A percentile compares a stretch with the other conserved stretches of the same genome.
Conservation (phyloP, 2,888 invertebrate genomes). For the Tachina fera region DNA sequence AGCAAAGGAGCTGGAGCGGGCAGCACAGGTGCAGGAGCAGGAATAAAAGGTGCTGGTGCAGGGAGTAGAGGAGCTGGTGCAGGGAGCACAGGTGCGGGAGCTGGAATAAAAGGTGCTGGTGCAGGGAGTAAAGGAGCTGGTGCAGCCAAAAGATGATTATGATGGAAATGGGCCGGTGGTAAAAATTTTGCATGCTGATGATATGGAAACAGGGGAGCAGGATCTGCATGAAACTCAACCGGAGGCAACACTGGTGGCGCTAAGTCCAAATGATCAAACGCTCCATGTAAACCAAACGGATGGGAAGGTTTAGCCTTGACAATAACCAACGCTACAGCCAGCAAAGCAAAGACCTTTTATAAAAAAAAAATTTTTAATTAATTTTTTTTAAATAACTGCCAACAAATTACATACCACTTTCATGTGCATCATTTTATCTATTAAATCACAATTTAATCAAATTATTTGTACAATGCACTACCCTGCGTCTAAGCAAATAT, state of each 20-base stretch:
- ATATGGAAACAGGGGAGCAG: slow-evolving; percentile 52
- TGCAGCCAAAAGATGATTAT: slow-evolving; percentile 42
- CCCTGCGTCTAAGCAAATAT: slow-evolving; percentile 68
- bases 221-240: slow-evolving; percentile 67
- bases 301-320: slow-evolving; percentile 76
- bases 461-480: slow-evolving; percentile 48
- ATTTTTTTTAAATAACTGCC: background rate
- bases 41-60: slow-evolving; percentile 68
- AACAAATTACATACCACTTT: slow-evolving; percentile 74
- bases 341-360: slow-evolving; percentile 71
- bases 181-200: slow-evolving; percentile 44
- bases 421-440: slow-evolving; percentile 76
- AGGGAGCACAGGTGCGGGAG: slow-evolving; percentile 57
- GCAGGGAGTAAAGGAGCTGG: slow-evolving; percentile 62
- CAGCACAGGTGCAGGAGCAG: slow-evolving; percentile 70
- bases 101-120: slow-evolving; percentile 22
- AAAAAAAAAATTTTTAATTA: background rate
- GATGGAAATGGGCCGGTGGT: slow-evolving; percentile 65
- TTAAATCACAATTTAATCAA: slow-evolving; percentile 53
- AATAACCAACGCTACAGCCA: slow-evolving; percentile 66
- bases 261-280: slow-evolving; percentile 76
- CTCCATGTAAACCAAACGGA: slow-evolving; percentile 74
- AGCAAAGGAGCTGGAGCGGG: slow-evolving; percentile 72
- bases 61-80: slow-evolving; percentile 69
- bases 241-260: slow-evolving; percentile 74